Base-by-base conservation (phyloP, 2,888 invertebrate genomes). In the Polietes domitor region DNA sequence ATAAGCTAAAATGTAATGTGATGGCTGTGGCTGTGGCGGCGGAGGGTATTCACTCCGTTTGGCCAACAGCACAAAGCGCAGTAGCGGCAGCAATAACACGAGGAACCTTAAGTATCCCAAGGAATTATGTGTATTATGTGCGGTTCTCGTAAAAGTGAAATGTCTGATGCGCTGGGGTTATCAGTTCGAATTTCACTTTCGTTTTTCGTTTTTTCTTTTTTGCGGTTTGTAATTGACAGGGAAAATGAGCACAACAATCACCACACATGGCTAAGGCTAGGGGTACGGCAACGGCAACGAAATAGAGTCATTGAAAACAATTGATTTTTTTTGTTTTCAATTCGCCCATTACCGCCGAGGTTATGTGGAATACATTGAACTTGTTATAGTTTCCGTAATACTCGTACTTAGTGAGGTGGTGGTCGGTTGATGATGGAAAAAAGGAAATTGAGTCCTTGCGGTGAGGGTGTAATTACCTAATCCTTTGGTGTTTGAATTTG, bases 1-100 rank as follows among this genome's bases (percentile, higher is more conserved):
- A 86, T 85, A 84, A 85, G 82, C 85, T 85, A 78, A 86, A 79
- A 82, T 83, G 82, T 78, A 77, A 82, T 83, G 85, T 68, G 68
- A 68, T 37, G 24, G 41, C 24, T 15, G 3, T 15, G 43, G n/a
- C n/a, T 2, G 63, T 76, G 78, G 43, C 70, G 70, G 80, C 76
- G 68, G 12, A 71, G 21, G 43, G n/a, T 70, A 50, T 70, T 70
- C 47, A 24, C 24, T 5, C 0, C 0, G 53, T 26, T 17, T 41
- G 41, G 61, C 70, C 50, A 65, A 28, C 61, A 32, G 5, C 32
- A 32, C 5, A 10, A 7, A 12, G 37, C 37, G 37, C 37, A 32
- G 32, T 7, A 32, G 32, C 32, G 7, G 32, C 32, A 32, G 37
- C 37, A 37, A 37, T 19, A 75, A 41, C 28, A 53, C 19, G 19